Evolutionary conservation across 1,140 invertebrate species (phyloP), one percentile per base, ranked within the genome.

Genomic region (Eumaeus atala): DNA sequence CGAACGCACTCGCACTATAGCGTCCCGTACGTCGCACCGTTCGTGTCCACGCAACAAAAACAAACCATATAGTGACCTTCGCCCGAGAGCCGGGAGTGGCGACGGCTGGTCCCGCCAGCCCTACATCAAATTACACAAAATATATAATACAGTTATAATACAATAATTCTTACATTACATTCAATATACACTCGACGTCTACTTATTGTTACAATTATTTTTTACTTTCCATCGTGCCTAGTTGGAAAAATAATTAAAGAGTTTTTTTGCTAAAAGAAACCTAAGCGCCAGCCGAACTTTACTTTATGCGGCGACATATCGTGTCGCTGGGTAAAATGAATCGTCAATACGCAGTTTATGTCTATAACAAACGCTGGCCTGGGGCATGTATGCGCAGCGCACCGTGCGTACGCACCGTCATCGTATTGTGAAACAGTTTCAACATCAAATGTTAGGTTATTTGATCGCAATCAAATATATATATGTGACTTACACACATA

Each of bases 111-210:
- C 70, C 77, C 52, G 77, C 77, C 77, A 77, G 76, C 51, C 35
- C 35, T 48, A 56, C 51, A 57, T 56, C 52, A 59, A 65, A 64
- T 58, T 70, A 66, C 64, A 57, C 60, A 66, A 66, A 61, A 68
- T 76, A 77, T 76, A 74, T 76, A 72, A 68, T 74, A 76, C 71
- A 77, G 42, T 40, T 77, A 72, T 62, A 58, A 66, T 67, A 70
- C 59, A 70, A n/a, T n/a, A n/a, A 61, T 58, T 61, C 63, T 61
- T 72, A 64, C 59, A 66, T 63, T 72, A 64, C 59, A 66, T 63
- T 61, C 56, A 65, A 65, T 65, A 67, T 65, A 68, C 63, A 68
- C 56, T 61, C 40, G 59, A 61, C 57, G 54, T 50, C 56, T 55
- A 61, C 58, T 58, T 58, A 61, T 51, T 48, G 58, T 62, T 54